phyloP scores from a whole-genome alignment of 2,797 vertebrate genomes.

The Pipistrellus pipistrellus region DNA sequence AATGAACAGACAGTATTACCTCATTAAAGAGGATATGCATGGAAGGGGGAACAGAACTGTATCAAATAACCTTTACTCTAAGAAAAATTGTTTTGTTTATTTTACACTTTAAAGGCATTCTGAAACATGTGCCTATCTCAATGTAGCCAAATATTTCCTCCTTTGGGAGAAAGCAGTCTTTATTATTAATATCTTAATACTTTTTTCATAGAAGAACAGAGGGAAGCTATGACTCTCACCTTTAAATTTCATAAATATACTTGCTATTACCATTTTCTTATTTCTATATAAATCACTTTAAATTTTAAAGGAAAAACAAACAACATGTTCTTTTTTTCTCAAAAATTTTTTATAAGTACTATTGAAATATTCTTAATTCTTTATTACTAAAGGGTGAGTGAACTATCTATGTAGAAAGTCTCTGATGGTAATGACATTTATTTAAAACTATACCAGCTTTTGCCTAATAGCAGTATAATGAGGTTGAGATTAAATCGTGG shows the following conservation, averaged over 20 bases:
- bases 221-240: not conserved
- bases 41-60: constrained; percentile 65
- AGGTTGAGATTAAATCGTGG: constrained; percentile 87
- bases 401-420: constrained; percentile 76
- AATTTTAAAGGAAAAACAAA: constrained; percentile 25
- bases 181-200: constrained; percentile 63
- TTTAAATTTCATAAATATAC: constrained; percentile 38
- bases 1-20: constrained; percentile 80
- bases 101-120: constrained; percentile 80
- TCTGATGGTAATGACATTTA: constrained; percentile 77
- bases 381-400: constrained; percentile 65
- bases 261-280: constrained; percentile 26
- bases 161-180: constrained; percentile 65
- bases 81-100: constrained; percentile 77
- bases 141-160: constrained; percentile 73
- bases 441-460: constrained; percentile 87
- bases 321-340: constrained; percentile 7
- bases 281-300: constrained; percentile 46
- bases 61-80: constrained; percentile 76
- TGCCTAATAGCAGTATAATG: constrained; percentile 87
- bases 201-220: constrained; percentile 48
- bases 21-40: constrained; percentile 81
- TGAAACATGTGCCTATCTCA: constrained; percentile 66
- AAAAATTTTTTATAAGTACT: not conserved
- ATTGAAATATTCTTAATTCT: constrained; percentile 55